Evolutionary conservation across 2,113 vertebrate genomes (phyloP).

Genomic region (Brachypteracias leptosomus): DNA sequence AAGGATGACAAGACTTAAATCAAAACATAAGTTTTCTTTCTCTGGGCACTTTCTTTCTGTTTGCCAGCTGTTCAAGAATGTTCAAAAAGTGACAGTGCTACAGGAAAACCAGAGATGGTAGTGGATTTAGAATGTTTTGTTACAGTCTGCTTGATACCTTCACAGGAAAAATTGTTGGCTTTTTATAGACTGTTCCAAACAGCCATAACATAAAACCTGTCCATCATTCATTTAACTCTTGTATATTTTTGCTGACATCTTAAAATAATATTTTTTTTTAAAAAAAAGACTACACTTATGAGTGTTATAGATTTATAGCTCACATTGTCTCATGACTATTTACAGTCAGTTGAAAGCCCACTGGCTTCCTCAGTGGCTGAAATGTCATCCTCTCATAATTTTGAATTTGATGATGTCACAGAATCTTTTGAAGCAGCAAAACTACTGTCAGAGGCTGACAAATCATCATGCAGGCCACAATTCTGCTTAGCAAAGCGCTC

Average conservation of each 20-base stretch:
- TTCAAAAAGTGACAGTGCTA: background rate
- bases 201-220: background rate
- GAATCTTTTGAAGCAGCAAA: background rate
- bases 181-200: background rate
- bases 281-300: background rate
- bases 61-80: background rate
- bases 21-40: background rate
- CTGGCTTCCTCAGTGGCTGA: background rate
- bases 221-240: background rate
- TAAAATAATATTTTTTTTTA: too few relatives aligned
- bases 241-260: background rate
- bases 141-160: background rate
- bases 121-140: background rate
- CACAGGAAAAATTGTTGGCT: background rate
- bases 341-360: background rate
- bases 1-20: background rate
- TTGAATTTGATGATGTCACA: background rate
- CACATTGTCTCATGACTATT: background rate
- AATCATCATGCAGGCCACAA: conserved; percentile 22
- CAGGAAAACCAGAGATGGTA: background rate
- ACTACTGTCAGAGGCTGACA: background rate
- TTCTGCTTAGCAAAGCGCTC: conserved; percentile 9
- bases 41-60: background rate
- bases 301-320: background rate
- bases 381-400: background rate